phyloP scores from a whole-genome alignment of 2,888 invertebrate species.

The Andrena haemorrhoa region DNA sequence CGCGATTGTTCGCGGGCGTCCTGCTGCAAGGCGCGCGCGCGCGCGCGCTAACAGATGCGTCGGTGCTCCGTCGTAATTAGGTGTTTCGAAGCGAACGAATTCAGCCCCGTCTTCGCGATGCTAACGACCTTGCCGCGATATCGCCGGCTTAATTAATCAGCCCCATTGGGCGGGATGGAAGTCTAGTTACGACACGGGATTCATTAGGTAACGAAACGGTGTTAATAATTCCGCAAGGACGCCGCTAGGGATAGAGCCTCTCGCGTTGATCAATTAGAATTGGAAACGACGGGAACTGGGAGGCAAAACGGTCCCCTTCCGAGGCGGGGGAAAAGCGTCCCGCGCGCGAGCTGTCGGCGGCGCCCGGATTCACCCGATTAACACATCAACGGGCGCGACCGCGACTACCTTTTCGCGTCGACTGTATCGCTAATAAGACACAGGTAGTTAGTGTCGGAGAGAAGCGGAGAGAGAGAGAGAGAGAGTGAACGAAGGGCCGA shows the following conservation, averaged over 20 bases:
- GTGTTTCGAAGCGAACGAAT: conserved; percentile 24
- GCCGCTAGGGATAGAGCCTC: background rate
- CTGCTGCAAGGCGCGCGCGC: background rate
- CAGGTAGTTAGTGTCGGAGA: conserved; percentile 82
- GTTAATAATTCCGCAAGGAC: conserved; percentile 8
- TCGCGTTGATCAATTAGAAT: background rate
- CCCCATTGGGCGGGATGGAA: background rate
- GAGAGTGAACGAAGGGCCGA: conserved; percentile 37
- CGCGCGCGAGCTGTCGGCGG: conserved; percentile 20
- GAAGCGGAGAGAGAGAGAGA: conserved; percentile 53
- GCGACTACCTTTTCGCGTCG: conserved; percentile 82
- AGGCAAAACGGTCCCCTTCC: background rate
- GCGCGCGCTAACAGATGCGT: conserved; percentile 3
- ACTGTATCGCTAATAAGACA: conserved; percentile 85
- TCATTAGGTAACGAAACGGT: conserved; percentile 21
- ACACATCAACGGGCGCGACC: conserved; percentile 75
- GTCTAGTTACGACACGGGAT: conserved; percentile 9
- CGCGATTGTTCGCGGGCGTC: background rate
- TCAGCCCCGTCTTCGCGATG: conserved; percentile 27
- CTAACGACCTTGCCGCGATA: conserved; percentile 45
- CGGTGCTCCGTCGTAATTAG: conserved; percentile 16
- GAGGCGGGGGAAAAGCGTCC: conserved; percentile 26
- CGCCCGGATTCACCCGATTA: conserved; percentile 74
- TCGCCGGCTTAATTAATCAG: conserved; percentile 31
- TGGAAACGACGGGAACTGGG: background rate